phyloP scores from a whole-genome alignment of 2,888 invertebrate species.

The Chironomus riparius region DNA sequence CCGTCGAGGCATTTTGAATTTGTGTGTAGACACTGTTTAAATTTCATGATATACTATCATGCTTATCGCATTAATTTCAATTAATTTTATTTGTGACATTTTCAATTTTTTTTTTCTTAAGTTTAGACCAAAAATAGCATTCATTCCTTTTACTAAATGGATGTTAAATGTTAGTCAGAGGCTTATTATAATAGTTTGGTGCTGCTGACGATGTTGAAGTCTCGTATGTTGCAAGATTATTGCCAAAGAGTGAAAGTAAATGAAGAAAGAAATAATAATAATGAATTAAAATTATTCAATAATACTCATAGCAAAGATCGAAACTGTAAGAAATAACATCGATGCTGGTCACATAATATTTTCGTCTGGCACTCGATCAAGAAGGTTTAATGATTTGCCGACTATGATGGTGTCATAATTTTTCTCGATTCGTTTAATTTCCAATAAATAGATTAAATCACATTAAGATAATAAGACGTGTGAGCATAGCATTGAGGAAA shows the following conservation, averaged over 20 bases:
- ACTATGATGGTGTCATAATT: neutral
- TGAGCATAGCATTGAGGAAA: neutral
- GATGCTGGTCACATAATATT: neutral
- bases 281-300: slow-evolving; percentile 20
- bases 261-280: slow-evolving; percentile 17
- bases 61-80: too few species aligned
- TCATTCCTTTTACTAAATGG: neutral
- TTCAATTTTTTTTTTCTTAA: too few species aligned
- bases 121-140: too few species aligned
- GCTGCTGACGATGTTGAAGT: neutral
- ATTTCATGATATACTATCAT: too few species aligned
- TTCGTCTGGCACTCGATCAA: neutral
- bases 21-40: too few species aligned
- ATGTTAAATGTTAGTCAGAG: neutral
- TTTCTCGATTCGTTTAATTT: neutral
- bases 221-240: neutral
- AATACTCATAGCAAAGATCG: neutral
- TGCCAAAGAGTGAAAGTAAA: slow-evolving; percentile 10
- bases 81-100: too few species aligned
- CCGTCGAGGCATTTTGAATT: too few species aligned
- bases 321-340: neutral
- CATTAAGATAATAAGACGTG: neutral
- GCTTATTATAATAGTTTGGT: neutral
- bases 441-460: neutral
- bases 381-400: neutral